Evolutionary conservation across 2,113 vertebrate species (phyloP).

Genomic region (Scytalopus superciliaris): DNA sequence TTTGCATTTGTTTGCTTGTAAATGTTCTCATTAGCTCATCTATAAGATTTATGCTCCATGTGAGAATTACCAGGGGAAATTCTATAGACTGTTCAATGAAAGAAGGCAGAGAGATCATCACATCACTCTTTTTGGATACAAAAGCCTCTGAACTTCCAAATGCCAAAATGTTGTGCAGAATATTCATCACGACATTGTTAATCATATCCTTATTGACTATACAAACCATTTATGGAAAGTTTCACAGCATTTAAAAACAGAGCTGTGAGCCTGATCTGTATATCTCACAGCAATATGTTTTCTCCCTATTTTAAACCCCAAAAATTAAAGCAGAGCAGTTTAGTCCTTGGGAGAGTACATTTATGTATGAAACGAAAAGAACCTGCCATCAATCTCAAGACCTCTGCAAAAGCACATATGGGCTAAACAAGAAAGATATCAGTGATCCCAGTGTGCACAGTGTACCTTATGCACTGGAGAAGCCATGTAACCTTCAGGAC

Average conservation of each 20-base stretch:
- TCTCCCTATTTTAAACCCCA: background rate
- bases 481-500: background rate
- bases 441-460: background rate
- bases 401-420: background rate
- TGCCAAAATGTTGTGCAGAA: background rate
- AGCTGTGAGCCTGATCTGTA: background rate
- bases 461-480: background rate
- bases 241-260: slow-evolving; percentile 15
- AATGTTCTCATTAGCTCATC: slow-evolving; percentile 42
- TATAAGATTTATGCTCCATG: background rate
- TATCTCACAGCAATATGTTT: slow-evolving; percentile 22
- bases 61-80: background rate
- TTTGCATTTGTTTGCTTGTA: slow-evolving; percentile 30
- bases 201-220: slow-evolving; percentile 8
- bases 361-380: background rate
- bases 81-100: background rate
- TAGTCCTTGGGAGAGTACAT: background rate
- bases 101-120: background rate
- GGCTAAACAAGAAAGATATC: background rate
- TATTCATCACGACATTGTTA: slow-evolving; percentile 31
- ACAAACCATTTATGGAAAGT: slow-evolving; percentile 4
- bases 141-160: slow-evolving; percentile 3
- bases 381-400: background rate
- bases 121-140: background rate
- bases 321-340: background rate